phyloP scores from a whole-genome alignment of 30 jellyfish, hydroid and myxozoan genomes.

The Hydractinia echinata region DNA sequence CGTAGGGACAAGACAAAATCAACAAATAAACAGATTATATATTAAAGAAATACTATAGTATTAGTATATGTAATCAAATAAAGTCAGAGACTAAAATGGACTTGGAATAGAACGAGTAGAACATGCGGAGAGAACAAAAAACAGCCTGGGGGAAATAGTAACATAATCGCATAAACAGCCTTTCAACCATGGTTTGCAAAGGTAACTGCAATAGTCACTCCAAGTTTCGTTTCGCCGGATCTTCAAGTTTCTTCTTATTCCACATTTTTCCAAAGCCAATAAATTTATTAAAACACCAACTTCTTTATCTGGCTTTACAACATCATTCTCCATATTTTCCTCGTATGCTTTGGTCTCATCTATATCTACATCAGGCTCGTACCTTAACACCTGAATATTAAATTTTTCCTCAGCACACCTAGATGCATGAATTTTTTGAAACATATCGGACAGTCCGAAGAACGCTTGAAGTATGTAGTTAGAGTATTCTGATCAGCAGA shows the following conservation, averaged over 20 bases:
- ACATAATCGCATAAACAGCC: neutral
- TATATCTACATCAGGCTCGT: neutral
- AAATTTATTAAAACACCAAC: neutral
- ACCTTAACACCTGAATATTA: too few relatives aligned
- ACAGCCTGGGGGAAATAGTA: too few relatives aligned
- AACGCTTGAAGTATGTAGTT: neutral
- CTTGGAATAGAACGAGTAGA: too few relatives aligned
- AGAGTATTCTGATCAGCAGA: neutral
- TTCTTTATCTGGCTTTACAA: neutral
- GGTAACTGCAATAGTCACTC: neutral
- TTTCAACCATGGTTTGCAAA: neutral
- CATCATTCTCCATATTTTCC: neutral
- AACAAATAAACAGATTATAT: too few relatives aligned
- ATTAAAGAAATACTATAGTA: too few relatives aligned
- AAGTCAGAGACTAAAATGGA: too few relatives aligned
- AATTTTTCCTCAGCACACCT: neutral
- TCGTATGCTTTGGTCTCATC: neutral
- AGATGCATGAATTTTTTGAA: neutral
- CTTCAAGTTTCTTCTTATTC: neutral
- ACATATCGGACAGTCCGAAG: conserved; percentile 2
- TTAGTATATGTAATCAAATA: too few relatives aligned
- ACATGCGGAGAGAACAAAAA: too few relatives aligned
- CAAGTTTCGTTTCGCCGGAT: neutral
- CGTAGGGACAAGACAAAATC: too few relatives aligned
- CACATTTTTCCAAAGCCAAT: neutral